phyloP scores from a whole-genome alignment of 1,140 invertebrate species.

The Apis cerana region DNA sequence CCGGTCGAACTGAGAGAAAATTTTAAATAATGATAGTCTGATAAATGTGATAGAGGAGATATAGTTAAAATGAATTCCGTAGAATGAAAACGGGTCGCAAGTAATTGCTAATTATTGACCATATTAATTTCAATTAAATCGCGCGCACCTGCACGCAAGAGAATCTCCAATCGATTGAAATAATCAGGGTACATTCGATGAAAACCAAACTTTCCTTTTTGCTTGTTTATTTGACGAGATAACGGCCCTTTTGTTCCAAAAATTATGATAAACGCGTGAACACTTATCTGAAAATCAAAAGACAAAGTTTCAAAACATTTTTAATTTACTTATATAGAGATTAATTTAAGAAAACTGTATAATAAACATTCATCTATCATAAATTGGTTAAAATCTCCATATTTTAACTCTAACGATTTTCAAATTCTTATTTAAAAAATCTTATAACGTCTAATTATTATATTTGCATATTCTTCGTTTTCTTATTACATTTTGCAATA shows the following conservation, averaged over 20 bases:
- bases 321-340: too few relatives aligned
- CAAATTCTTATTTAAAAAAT: too few relatives aligned
- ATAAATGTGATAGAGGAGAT: neutral
- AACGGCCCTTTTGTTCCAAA: neutral
- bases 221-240: neutral
- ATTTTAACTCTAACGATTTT: too few relatives aligned
- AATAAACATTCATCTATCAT: too few relatives aligned
- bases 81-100: neutral
- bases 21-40: conserved; percentile 10
- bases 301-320: too few relatives aligned
- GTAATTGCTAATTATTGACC: conserved; percentile 21
- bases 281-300: too few relatives aligned
- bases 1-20: neutral
- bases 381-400: too few relatives aligned
- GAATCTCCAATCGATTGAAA: conserved; percentile 31
- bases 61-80: neutral
- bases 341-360: too few relatives aligned
- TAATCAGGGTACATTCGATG: conserved; percentile 4
- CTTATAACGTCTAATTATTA: too few relatives aligned
- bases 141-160: neutral
- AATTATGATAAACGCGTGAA: neutral
- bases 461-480: too few relatives aligned
- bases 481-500: too few relatives aligned
- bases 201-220: neutral
- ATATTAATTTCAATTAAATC: conserved; percentile 30